A percentile compares a stretch with the other conserved stretches of the same genome.
Conservation (phyloP, 2,888 invertebrate genomes). For the Drosophila maculinotata region DNA sequence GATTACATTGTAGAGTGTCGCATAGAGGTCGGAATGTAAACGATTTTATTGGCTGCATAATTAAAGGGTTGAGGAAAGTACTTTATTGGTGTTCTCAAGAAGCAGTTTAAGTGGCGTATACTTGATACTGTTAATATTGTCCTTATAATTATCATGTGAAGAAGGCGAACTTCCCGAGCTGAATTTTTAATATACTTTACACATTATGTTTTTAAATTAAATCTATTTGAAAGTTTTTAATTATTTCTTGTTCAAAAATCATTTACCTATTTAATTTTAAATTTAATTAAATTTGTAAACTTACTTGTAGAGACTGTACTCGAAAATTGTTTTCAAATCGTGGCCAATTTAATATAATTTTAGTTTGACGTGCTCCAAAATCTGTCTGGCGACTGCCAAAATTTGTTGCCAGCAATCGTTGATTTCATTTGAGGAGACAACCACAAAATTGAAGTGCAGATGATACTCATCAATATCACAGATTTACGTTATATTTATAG, state of each 20-base stretch:
- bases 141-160: too few species aligned
- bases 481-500: neutral
- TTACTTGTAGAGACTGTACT: neutral
- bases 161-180: too few species aligned
- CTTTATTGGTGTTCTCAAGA: slow-evolving; percentile 3
- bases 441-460: slow-evolving; percentile 6
- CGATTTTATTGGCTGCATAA: neutral
- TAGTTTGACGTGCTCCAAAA: neutral
- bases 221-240: too few species aligned
- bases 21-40: slow-evolving; percentile 7
- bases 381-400: neutral
- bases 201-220: too few species aligned
- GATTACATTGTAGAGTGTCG: slow-evolving; percentile 27
- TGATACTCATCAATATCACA: neutral
- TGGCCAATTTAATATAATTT: neutral
- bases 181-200: too few species aligned
- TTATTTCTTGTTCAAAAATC: neutral
- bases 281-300: too few species aligned
- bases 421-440: neutral
- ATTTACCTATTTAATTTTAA: neutral
- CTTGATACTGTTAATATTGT: too few species aligned
- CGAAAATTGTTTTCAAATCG: neutral
- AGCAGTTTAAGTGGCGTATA: neutral
- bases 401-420: neutral
- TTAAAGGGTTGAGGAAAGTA: slow-evolving; percentile 1